phyloP scores from a whole-genome alignment of 92 coral and sea anemone species.

The Porites divaricata region DNA sequence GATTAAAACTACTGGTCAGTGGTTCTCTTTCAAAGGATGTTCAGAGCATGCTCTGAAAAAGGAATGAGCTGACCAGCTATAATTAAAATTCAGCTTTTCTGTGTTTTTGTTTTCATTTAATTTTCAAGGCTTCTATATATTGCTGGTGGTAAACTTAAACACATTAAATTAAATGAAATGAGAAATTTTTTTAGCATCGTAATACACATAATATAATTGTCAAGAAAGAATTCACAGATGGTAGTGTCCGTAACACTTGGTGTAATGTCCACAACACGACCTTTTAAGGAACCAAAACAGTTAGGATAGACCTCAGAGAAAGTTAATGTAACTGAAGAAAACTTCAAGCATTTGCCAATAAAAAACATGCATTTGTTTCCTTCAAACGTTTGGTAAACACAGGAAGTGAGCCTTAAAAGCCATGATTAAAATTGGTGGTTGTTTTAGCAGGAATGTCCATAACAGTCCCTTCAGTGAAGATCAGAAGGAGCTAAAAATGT shows the following conservation, averaged over 20 bases:
- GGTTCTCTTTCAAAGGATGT: background rate
- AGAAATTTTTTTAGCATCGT: background rate
- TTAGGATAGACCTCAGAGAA: no score
- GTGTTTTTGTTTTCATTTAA: background rate
- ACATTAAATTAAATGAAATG: background rate
- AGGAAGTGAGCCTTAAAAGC: no score
- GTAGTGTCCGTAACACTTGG: background rate
- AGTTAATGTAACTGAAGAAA: no score
- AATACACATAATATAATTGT: no score
- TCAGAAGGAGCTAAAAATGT: no score
- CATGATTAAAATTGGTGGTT: no score
- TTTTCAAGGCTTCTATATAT: background rate
- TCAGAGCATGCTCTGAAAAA: background rate
- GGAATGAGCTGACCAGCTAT: background rate
- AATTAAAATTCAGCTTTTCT: background rate
- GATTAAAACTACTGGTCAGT: background rate
- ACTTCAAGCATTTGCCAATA: no score
- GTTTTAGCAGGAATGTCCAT: no score
- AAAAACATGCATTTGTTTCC: no score
- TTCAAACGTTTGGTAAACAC: no score
- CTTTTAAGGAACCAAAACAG: background rate
- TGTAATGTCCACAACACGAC: background rate
- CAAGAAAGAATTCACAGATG: background rate
- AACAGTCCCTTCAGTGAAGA: no score
- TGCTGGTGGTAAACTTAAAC: background rate